Percentiles rank a stretch among this genome's conserved stretches.
Evolutionary conservation across 2,888 invertebrate species (phyloP).

Genomic region (Portevinia maculata): DNA sequence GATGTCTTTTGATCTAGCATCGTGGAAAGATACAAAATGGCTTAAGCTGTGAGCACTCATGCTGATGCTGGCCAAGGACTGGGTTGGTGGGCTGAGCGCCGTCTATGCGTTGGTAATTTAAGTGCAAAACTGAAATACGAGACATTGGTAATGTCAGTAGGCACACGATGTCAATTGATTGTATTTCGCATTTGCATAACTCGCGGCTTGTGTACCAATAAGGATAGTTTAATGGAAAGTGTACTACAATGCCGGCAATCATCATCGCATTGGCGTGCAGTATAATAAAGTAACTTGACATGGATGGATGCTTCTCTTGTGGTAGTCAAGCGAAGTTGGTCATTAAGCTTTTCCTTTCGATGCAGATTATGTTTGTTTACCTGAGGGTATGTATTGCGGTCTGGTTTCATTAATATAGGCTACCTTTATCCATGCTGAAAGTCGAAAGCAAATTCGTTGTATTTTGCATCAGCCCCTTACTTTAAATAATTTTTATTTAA

Average conservation of each 20-base stretch:
- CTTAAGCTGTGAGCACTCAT: background rate
- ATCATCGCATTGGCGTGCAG: constrained; percentile 14
- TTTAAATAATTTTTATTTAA: too few relatives aligned
- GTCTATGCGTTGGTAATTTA: background rate
- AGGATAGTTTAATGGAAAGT: background rate
- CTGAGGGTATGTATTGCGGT: background rate
- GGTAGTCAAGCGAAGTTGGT: constrained; percentile 26
- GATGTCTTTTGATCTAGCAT: constrained; percentile 20
- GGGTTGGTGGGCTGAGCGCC: background rate
- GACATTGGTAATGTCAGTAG: constrained; percentile 9
- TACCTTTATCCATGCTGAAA: too few relatives aligned
- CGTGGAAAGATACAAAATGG: background rate
- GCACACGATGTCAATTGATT: constrained; percentile 40
- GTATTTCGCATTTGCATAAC: constrained; percentile 44
- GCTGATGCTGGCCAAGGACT: constrained; percentile 11
- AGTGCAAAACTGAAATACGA: constrained; percentile 15
- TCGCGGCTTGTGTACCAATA: background rate
- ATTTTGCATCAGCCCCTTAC: too few relatives aligned
- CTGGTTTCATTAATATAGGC: background rate
- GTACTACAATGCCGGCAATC: constrained; percentile 13
- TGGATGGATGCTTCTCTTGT: constrained; percentile 43
- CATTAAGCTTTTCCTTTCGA: constrained; percentile 19
- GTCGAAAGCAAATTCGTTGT: too few relatives aligned
- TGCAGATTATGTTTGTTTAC: background rate
- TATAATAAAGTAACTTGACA: constrained; percentile 20